Evolutionary conservation across 2,797 vertebrate species (phyloP).

Genomic region (Hydrolagus colliei): DNA sequence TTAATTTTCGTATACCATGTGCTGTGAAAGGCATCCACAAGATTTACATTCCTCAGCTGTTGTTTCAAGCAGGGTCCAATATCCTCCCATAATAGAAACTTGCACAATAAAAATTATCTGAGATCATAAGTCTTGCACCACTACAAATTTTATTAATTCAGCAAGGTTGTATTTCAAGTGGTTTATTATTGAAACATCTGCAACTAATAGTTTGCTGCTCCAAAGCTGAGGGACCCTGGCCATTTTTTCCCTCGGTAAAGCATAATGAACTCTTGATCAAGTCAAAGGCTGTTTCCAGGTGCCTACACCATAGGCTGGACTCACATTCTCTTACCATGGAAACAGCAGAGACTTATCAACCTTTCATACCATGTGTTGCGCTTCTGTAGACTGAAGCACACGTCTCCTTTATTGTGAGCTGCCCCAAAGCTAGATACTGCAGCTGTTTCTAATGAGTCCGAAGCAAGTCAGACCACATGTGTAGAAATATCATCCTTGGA

Average conservation of each 20-base stretch:
- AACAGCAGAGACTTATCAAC: background rate
- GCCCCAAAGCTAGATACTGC: background rate
- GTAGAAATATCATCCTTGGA: constrained; percentile 22
- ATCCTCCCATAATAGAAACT: constrained; percentile 74
- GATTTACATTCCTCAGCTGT: constrained; percentile 72
- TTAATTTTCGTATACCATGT: constrained; percentile 73
- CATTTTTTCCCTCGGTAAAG: background rate
- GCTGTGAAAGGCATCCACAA: constrained; percentile 65
- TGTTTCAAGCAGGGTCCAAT: constrained; percentile 76
- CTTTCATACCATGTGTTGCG: background rate
- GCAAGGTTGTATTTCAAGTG: constrained; percentile 74
- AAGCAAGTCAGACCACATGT: constrained; percentile 28
- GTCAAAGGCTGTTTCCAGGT: constrained; percentile 12
- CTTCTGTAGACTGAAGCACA: background rate
- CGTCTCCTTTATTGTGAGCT: background rate
- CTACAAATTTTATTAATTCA: constrained; percentile 82
- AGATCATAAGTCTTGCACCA: constrained; percentile 66
- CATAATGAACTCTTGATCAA: constrained; percentile 29
- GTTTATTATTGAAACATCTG: constrained; percentile 81
- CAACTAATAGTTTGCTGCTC: constrained; percentile 54
- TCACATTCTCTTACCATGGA: background rate
- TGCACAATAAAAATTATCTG: constrained; percentile 82
- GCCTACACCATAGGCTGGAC: background rate
- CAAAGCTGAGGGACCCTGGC: background rate
- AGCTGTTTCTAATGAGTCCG: constrained; percentile 24